Base-by-base conservation (phyloP, 2,888 invertebrate genomes). In the Carterocephalus palaemon region DNA sequence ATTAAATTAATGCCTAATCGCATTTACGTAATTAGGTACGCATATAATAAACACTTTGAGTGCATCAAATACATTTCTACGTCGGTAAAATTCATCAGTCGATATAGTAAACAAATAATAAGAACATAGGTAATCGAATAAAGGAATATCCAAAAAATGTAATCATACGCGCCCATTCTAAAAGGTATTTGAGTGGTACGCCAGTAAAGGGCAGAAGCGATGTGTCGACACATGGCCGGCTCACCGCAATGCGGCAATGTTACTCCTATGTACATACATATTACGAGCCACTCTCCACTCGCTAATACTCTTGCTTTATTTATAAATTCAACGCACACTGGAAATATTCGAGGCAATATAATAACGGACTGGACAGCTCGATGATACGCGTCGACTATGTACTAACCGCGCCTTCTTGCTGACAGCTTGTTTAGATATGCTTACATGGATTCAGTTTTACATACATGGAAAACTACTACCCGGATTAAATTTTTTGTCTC, bases 221-320 rank as follows among this genome's bases (percentile, higher is more conserved):
- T 81, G 72, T 82, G 80, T 80, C 76, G 80, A 77, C 82, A 80
- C 70, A 74, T 70, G 78, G 66, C 70, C 72, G 73, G 68, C 71
- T 62, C 76, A 74, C 83, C 81, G 84, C 84, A 84, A 73, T 84
- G 84, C 84, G 84, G 80, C 80, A 81, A 70, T 70, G 72, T 70
- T 71, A 64, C 73, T 77, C 74, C 70, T 77, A 75, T 77, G 75
- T 76, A 80, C 76, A 77, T 77, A 75, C 67, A 59, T 72, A 71
- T 70, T 71, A 74, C 73, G 72, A 72, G 67, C 70, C 65, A 67
- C 72, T 71, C 67, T 64, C 62, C 65, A 67, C 63, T 62, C 66
- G 64, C 71, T 75, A 74, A 78, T 70, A 76, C 70, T 59, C 59
- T 63, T 57, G 63, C 61, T 59, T 63, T 69, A 67, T 68, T 67